Percentiles rank a stretch among this genome's conserved stretches.
Evolutionary conservation across 2,113 vertebrate genomes (phyloP).

Genomic region (Loxodonta africana): DNA sequence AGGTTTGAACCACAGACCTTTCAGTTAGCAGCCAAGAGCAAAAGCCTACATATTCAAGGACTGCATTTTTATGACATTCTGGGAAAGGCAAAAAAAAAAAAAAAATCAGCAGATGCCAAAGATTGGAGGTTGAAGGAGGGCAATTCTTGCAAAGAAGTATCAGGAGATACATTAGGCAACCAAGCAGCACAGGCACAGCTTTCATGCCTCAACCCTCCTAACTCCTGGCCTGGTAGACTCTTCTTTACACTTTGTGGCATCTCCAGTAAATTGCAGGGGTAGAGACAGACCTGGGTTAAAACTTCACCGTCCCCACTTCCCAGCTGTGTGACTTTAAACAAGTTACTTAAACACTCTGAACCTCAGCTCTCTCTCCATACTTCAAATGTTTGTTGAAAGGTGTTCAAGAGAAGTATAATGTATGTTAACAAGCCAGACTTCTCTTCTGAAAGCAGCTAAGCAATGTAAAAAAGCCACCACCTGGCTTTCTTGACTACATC

Average conservation of each 20-base stretch:
- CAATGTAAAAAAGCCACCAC: background rate
- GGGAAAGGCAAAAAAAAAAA: no score
- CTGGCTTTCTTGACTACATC: background rate
- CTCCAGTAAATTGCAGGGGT: background rate
- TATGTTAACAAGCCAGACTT: background rate
- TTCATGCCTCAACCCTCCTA: background rate
- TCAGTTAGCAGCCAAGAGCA: no score
- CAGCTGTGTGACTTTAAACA: no score
- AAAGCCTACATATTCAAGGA: no score
- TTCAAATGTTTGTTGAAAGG: background rate
- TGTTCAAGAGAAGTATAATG: background rate
- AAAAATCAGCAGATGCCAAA: no score
- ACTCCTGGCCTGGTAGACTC: background rate
- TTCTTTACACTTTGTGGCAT: background rate
- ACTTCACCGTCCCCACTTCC: background rate
- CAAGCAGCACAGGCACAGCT: background rate
- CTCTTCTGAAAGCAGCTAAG: background rate
- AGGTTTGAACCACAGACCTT: no score
- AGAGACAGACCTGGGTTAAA: background rate
- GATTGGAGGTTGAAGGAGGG: no score
- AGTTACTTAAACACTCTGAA: background rate
- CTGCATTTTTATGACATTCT: no score
- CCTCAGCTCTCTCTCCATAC: background rate
- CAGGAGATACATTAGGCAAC: no score
- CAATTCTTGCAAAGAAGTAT: no score